Percentiles rank a stretch among this genome's conserved stretches.
Evolutionary conservation across 2,888 invertebrate species (phyloP).

Genomic region (Drosophila nr. medialis): DNA sequence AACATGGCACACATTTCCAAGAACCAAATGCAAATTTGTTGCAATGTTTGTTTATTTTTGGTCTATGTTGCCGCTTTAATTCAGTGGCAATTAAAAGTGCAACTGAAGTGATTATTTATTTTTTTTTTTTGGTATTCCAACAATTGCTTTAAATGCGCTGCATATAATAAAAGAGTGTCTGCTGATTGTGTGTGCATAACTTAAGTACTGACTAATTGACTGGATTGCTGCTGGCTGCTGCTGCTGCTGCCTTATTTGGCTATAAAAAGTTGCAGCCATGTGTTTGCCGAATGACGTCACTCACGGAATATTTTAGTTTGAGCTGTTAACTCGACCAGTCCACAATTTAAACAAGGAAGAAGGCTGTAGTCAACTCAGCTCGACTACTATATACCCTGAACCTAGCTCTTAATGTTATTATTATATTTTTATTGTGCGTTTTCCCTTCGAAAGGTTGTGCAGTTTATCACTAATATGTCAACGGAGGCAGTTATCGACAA

Average conservation of each 20-base stretch:
- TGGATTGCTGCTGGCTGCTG: conserved; percentile 10
- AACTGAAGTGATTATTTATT: conserved; percentile 13
- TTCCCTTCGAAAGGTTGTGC: not conserved
- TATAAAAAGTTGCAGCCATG: conserved; percentile 15
- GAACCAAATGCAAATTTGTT: conserved; percentile 30
- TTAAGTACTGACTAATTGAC: conserved; percentile 57
- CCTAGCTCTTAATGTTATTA: not conserved
- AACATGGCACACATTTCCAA: conserved; percentile 27
- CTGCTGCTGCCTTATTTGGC: conserved; percentile 3
- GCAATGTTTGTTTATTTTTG: conserved; percentile 1
- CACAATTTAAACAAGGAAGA: conserved; percentile 9
- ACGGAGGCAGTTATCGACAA: not conserved
- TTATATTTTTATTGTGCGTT: not conserved
- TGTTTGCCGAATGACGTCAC: not conserved
- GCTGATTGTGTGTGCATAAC: conserved; percentile 69
- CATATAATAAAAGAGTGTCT: conserved; percentile 43
- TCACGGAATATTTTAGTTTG: conserved; percentile 15
- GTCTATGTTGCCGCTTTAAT: conserved; percentile 15
- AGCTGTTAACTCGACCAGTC: conserved; percentile 36
- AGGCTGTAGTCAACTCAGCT: not conserved
- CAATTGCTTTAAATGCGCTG: conserved; percentile 43
- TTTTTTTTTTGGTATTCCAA: conserved; percentile 25
- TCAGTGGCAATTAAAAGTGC: conserved; percentile 52
- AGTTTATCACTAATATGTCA: not conserved
- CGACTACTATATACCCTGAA: not conserved